Conservation (phyloP, 2,797 vertebrate species). For the Tragelaphus oryx region DNA sequence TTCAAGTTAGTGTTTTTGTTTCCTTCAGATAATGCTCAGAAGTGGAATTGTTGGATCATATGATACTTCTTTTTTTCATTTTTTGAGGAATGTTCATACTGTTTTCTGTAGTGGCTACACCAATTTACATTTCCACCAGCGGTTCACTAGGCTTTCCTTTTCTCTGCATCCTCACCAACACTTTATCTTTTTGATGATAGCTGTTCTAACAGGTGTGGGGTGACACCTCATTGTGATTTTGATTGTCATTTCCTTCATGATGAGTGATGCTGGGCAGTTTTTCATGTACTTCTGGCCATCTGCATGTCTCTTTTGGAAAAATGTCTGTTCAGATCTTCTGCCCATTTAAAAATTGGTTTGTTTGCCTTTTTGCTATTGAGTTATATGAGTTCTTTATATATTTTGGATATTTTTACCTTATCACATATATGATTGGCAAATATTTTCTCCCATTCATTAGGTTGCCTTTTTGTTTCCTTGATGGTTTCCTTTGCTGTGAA, state of each 20-base stretch:
- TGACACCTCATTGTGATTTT: background rate
- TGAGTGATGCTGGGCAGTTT: background rate
- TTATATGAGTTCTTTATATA: background rate
- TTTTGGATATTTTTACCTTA: background rate
- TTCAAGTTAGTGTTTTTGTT: background rate
- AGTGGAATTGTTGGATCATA: background rate
- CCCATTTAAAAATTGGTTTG: background rate
- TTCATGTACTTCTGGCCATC: background rate
- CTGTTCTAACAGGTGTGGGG: background rate
- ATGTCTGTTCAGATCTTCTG: background rate
- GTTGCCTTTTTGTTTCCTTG: background rate
- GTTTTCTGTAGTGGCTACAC: background rate
- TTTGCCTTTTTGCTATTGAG: background rate
- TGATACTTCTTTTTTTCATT: background rate
- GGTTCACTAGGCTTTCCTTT: background rate
- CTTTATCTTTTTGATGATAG: background rate
- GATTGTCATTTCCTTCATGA: background rate
- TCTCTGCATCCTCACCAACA: background rate
- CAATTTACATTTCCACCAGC: background rate
- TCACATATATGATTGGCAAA: background rate
- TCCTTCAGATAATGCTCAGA: background rate
- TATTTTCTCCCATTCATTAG: background rate
- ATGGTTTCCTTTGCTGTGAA: background rate
- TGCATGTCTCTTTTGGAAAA: background rate
- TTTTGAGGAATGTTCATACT: background rate